Base-by-base conservation (phyloP, 2,113 vertebrate species). In the Lamprologus sp. region DNA sequence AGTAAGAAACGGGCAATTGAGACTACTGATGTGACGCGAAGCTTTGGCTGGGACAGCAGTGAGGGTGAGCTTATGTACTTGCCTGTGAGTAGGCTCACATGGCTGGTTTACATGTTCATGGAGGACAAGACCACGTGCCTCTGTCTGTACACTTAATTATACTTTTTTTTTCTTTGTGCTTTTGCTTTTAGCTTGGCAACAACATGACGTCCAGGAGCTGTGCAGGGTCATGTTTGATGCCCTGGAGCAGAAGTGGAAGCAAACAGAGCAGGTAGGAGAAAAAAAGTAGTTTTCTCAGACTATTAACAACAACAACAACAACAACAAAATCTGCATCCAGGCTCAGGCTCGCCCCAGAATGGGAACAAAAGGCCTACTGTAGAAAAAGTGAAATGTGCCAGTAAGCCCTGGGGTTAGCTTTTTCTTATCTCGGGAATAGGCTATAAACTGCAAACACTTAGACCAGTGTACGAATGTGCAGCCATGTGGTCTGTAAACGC, bases 171-270 rank as follows among this genome's bases (percentile, higher is more conserved):
- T 7, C 12, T 63, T 17, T 68, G 33, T 47, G 31, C 11, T 6
- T 86, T 40, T 92, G 23, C 89, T 93, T 92, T 95, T 94, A 99
- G 99, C 99, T 5, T 99, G 99, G 99, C 99, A 99, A 93, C 99
- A 99, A 84, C 99, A 99, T 90, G 99, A 99, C 79, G 98, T 99
- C n/a, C 98, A 99, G 94, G 99, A 99, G 94, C 97, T 99, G 51
- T 99, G 99, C 92, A 97, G 99, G 94, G 99, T 99, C 94, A 99
- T 99, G 99, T 99, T 99, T 92, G 99, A 99, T 96, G 99, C 98
- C 94, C 96, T 99, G 95, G 98, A 99, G 93, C 99, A 99, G 91
- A 99, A 99, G 85, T 99, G 99, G 99, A 99, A 99, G 92, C 98
- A 99, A 96, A 99, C 99, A 0, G 98, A 99, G 90, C 99, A 99